phyloP scores from a whole-genome alignment of 1,140 invertebrate genomes.

The Palaemon carinicauda region DNA sequence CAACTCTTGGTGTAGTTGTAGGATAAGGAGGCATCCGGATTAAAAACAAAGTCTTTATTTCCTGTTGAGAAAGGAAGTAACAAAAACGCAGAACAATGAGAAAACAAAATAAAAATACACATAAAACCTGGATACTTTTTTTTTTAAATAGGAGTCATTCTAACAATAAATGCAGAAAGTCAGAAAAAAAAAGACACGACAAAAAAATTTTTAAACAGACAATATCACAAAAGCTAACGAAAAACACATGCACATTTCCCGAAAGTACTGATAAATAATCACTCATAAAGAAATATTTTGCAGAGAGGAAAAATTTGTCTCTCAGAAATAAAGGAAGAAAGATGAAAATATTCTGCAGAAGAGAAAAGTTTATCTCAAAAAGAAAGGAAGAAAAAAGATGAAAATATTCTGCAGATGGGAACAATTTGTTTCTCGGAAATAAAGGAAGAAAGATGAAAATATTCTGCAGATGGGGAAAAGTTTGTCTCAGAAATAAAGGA shows the following conservation, averaged over 20 bases:
- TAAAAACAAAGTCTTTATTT: slow-evolving; percentile 44
- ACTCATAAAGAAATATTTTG: background rate
- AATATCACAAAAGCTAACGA: background rate
- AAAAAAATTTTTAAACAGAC: background rate
- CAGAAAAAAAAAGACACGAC: background rate
- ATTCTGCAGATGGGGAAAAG: too few relatives aligned
- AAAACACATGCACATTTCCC: background rate
- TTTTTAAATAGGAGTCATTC: background rate
- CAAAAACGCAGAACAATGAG: background rate
- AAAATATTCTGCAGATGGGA: too few relatives aligned
- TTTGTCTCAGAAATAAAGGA: too few relatives aligned
- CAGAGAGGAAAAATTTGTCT: background rate
- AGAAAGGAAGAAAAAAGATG: background rate
- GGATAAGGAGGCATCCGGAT: background rate
- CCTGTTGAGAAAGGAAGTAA: slow-evolving; percentile 19
- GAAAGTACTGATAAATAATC: background rate
- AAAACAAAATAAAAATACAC: background rate
- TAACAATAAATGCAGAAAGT: too few relatives aligned
- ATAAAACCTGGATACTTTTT: background rate
- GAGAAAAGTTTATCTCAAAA: too few relatives aligned
- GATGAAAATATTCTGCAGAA: background rate
- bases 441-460: background rate
- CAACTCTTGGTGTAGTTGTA: too few relatives aligned
- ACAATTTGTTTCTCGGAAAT: too few relatives aligned
- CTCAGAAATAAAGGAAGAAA: background rate